Conservation (phyloP, 2,113 vertebrate genomes). For the Nyctereutes procyonoides region DNA sequence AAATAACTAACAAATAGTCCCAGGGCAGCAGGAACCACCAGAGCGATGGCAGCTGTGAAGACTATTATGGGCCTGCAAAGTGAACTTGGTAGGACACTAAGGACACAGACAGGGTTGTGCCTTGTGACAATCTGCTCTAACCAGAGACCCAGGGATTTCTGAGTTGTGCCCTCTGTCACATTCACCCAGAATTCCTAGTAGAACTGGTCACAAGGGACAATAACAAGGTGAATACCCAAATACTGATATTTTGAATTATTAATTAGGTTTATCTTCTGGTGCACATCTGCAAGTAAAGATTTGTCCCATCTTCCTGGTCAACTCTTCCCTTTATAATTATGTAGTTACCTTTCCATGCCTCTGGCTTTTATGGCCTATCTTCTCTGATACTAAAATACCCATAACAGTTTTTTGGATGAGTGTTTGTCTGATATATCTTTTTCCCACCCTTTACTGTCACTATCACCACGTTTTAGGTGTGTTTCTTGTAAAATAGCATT, state of each 20-base stretch:
- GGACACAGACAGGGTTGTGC: rapidly evolving
- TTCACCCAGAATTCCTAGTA: background rate
- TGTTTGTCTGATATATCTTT: background rate
- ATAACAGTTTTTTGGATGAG: background rate
- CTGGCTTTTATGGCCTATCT: background rate
- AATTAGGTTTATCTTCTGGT: background rate
- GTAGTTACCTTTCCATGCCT: background rate
- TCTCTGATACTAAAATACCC: background rate
- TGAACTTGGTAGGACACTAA: rapidly evolving
- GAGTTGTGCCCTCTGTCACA: background rate
- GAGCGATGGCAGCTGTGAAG: rapidly evolving
- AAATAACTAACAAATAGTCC: background rate
- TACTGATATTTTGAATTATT: rapidly evolving
- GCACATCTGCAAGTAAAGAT: background rate
- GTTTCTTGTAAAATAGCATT: background rate
- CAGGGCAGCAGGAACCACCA: background rate
- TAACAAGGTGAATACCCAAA: background rate
- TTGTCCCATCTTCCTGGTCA: background rate
- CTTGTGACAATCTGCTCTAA: background rate
- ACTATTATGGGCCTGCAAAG: rapidly evolving
- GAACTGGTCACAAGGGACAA: background rate
- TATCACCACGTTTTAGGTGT: background rate
- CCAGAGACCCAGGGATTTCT: background rate
- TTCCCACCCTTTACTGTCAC: background rate
- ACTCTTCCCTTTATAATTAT: background rate